Conservation (phyloP, 2,888 invertebrate genomes). For the Danaus chrysippus region DNA sequence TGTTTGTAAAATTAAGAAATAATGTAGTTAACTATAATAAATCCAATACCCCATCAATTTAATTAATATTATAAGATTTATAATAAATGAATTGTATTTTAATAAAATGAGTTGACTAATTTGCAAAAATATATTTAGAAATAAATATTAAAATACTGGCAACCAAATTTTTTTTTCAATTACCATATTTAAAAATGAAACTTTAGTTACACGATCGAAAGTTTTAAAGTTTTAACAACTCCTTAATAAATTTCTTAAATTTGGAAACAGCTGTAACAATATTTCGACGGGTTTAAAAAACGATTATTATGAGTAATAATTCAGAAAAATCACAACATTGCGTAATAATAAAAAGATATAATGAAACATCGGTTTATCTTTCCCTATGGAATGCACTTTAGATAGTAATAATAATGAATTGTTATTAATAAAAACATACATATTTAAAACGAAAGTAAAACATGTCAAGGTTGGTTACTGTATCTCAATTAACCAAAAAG, state of each 20-base stretch:
- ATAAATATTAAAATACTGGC: neutral
- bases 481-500: constrained; percentile 4
- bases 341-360: no score
- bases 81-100: neutral
- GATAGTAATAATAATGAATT: neutral
- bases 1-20: no score
- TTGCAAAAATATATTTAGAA: constrained; percentile 1
- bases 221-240: no score
- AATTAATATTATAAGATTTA: neutral
- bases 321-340: no score
- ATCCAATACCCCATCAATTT: no score
- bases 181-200: neutral
- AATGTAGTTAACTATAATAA: no score
- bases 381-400: neutral
- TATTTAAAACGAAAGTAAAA: constrained; percentile 1
- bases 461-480: constrained; percentile 1
- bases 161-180: neutral
- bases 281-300: no score
- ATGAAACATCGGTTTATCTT: no score
- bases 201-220: no score
- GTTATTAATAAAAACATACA: neutral
- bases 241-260: no score
- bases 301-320: no score
- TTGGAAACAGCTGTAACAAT: no score
- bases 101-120: neutral